Conservation (phyloP, 2,888 invertebrate species). For the Ophioninae sp. region DNA sequence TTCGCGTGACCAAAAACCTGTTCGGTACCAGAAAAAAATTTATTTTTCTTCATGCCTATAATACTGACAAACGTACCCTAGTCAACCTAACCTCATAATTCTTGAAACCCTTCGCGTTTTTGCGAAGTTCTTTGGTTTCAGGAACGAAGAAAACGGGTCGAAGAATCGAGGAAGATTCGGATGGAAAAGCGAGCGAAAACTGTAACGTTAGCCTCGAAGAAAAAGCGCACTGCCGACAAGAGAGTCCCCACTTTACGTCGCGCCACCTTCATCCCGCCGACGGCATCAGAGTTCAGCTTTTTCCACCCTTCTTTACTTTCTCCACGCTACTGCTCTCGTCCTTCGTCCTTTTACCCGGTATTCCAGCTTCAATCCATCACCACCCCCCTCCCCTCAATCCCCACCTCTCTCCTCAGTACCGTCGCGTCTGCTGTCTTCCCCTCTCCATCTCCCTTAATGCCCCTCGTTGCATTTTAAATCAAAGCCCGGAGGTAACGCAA, state of each 20-base stretch:
- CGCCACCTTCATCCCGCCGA: slow-evolving; percentile 44
- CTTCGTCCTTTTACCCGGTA: slow-evolving; percentile 60
- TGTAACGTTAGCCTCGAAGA: slow-evolving; percentile 23
- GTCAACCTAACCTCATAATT: background rate
- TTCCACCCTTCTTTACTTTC: slow-evolving; percentile 36
- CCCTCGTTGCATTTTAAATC: slow-evolving; percentile 81
- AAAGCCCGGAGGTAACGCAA: slow-evolving; percentile 81
- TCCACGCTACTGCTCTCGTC: slow-evolving; percentile 52
- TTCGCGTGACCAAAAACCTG: no score
- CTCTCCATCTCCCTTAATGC: slow-evolving; percentile 66
- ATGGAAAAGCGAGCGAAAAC: slow-evolving; percentile 30
- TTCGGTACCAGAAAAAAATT: background rate
- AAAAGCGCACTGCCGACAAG: slow-evolving; percentile 38
- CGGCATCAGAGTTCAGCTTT: slow-evolving; percentile 52
- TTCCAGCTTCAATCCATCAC: slow-evolving; percentile 49
- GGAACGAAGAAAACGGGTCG: slow-evolving; percentile 31
- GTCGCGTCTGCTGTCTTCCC: slow-evolving; percentile 58
- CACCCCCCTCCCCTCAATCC: slow-evolving; percentile 39
- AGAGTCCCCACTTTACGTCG: slow-evolving; percentile 26
- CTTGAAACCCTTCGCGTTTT: background rate
- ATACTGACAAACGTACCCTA: background rate
- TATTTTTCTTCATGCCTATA: background rate
- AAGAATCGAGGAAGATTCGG: slow-evolving; percentile 12
- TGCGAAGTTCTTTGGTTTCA: background rate
- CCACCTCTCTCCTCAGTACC: slow-evolving; percentile 57